Conservation (phyloP, 1,140 invertebrate genomes). For the Adelges cooleyi region DNA sequence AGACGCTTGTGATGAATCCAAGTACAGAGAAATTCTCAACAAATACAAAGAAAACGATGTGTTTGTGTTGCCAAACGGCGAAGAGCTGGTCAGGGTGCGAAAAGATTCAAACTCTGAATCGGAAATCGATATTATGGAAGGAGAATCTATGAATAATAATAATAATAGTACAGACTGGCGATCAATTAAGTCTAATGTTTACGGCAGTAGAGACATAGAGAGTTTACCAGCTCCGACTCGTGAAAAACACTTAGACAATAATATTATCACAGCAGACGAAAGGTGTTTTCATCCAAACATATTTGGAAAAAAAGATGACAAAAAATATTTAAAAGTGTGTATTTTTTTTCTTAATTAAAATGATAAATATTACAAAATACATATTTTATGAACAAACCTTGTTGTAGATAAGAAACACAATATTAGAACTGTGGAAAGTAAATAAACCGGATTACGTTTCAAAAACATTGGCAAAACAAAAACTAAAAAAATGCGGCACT, state of each 20-base stretch:
- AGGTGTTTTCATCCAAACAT: conserved; percentile 47
- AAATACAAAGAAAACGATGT: conserved; percentile 25
- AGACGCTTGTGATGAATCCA: conserved; percentile 11
- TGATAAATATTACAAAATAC: no score
- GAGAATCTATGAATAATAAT: background rate
- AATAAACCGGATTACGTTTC: conserved; percentile 47
- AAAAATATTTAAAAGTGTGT: conserved; percentile 32
- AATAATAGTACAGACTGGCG: background rate
- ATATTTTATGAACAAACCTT: background rate
- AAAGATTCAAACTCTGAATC: conserved; percentile 15
- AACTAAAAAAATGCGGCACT: conserved; percentile 45
- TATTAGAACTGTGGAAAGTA: conserved; percentile 46
- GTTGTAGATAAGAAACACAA: conserved; percentile 47
- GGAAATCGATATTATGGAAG: conserved; percentile 20
- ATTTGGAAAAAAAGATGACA: conserved; percentile 47
- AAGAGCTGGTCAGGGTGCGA: conserved; percentile 13
- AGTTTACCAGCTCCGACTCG: conserved; percentile 37
- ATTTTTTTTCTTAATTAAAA: background rate
- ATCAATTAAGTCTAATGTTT: background rate
- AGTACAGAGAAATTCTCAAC: conserved; percentile 6
- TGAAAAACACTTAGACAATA: conserved; percentile 39
- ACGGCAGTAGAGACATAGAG: conserved; percentile 7
- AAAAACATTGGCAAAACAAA: conserved; percentile 47
- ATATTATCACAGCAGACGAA: conserved; percentile 44
- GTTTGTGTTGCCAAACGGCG: conserved; percentile 13